Evolutionary conservation across 2,113 vertebrate genomes (phyloP).

Genomic region (Nicator chloris): DNA sequence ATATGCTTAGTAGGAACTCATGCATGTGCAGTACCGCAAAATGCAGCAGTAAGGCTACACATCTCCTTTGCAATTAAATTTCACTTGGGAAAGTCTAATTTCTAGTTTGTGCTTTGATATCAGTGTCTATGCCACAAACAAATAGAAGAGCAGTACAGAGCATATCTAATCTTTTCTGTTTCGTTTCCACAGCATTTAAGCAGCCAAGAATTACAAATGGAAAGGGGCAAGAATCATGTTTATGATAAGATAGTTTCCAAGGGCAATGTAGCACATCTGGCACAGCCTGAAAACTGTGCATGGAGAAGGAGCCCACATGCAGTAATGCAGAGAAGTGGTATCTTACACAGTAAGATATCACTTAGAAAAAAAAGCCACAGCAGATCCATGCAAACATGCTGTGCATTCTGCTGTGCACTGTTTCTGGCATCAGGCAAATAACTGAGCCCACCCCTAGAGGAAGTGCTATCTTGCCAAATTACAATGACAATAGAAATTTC

Average conservation of each 20-base stretch:
- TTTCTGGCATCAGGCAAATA: not conserved
- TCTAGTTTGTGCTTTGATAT: not conserved
- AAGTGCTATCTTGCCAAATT: not conserved
- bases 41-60: not conserved
- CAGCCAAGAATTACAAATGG: not conserved
- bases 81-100: not conserved
- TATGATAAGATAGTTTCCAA: not conserved
- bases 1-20: not conserved
- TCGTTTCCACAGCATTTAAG: not conserved
- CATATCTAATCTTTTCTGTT: not conserved
- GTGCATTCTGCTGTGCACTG: not conserved
- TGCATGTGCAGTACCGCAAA: not conserved
- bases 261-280: not conserved
- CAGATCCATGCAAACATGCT: not conserved
- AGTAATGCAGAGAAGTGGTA: not conserved
- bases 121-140: not conserved
- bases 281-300: not conserved
- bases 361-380: not conserved
- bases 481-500: not conserved
- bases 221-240: not conserved
- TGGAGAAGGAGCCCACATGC: not conserved
- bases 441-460: not conserved
- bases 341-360: not conserved
- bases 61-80: not conserved
- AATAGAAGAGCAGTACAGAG: not conserved